phyloP scores from a whole-genome alignment of 2,113 vertebrate genomes.

The Melanerpes formicivorus region DNA sequence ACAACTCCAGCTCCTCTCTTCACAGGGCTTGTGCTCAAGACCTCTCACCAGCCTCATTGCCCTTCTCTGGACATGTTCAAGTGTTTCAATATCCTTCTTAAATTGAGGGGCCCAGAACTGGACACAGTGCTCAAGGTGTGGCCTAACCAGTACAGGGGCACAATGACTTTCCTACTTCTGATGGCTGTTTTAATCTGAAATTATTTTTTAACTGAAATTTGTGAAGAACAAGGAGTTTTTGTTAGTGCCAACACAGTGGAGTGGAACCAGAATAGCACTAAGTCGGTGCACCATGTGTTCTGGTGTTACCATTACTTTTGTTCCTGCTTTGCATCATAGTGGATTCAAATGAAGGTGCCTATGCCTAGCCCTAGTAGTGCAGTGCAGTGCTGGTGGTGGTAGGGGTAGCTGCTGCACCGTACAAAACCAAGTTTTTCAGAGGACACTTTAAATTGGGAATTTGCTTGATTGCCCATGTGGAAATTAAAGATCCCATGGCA shows the following conservation, averaged over 20 bases:
- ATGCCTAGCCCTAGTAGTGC: background rate
- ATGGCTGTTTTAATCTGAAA: background rate
- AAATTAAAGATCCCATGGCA: constrained; percentile 33
- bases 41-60: no score
- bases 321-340: background rate
- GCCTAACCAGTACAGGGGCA: no score
- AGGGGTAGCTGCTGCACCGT: constrained; percentile 26
- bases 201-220: constrained; percentile 13
- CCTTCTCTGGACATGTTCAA: no score
- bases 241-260: background rate
- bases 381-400: background rate
- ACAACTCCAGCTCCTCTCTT: no score
- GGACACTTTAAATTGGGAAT: background rate
- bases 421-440: background rate
- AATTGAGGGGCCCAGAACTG: no score
- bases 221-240: background rate
- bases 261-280: background rate
- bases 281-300: background rate
- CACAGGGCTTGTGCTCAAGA: no score
- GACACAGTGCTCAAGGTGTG: no score
- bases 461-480: background rate
- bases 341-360: background rate
- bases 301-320: background rate
- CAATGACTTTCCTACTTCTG: no score
- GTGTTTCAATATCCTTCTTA: no score